A percentile compares a stretch with the other conserved stretches of the same genome.
Evolutionary conservation across 2,888 invertebrate species (phyloP).

Genomic region (Itoplectis maculator): DNA sequence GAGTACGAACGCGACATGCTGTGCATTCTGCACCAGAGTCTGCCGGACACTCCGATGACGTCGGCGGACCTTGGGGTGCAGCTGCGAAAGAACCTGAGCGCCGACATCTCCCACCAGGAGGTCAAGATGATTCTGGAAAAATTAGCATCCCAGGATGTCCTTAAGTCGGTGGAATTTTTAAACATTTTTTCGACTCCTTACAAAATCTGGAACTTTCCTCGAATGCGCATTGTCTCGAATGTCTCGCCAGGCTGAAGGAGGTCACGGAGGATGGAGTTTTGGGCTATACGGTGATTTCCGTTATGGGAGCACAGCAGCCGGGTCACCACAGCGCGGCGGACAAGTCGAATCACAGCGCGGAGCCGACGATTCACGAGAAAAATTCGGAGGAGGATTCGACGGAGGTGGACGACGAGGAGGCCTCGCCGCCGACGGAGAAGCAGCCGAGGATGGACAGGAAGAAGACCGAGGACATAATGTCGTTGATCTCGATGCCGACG

Average conservation of each 20-base stretch:
- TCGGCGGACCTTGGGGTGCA: conserved; percentile 88
- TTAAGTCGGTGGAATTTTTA: conserved; percentile 84
- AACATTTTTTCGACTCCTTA: too few relatives aligned
- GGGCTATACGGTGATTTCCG: conserved; percentile 81
- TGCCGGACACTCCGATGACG: conserved; percentile 89
- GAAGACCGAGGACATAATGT: conserved; percentile 87
- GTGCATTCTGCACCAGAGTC: conserved; percentile 89
- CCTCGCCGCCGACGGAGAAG: conserved; percentile 76
- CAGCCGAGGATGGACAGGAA: conserved; percentile 80
- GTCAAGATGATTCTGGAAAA: conserved; percentile 91
- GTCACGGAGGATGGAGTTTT: conserved; percentile 82
- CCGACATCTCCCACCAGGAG: conserved; percentile 87
- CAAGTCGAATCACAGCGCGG: conserved; percentile 2
- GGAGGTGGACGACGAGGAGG: conserved; percentile 78
- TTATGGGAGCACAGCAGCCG: conserved; percentile 77
- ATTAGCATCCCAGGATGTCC: conserved; percentile 91
- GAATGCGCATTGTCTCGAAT: background rate
- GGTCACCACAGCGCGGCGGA: conserved; percentile 74
- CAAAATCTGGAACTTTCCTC: too few relatives aligned
- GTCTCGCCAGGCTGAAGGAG: conserved; percentile 79
- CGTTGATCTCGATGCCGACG: conserved; percentile 95
- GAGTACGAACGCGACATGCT: conserved; percentile 86
- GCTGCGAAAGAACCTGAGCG: conserved; percentile 85
- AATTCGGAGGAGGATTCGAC: conserved; percentile 78
- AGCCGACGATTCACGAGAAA: conserved; percentile 61